These are phyloP conservation scores for Apeltes quadracus DNA, from an alignment of 2,113 vertebrate genomes.

Conservation along the genomic window DNA sequence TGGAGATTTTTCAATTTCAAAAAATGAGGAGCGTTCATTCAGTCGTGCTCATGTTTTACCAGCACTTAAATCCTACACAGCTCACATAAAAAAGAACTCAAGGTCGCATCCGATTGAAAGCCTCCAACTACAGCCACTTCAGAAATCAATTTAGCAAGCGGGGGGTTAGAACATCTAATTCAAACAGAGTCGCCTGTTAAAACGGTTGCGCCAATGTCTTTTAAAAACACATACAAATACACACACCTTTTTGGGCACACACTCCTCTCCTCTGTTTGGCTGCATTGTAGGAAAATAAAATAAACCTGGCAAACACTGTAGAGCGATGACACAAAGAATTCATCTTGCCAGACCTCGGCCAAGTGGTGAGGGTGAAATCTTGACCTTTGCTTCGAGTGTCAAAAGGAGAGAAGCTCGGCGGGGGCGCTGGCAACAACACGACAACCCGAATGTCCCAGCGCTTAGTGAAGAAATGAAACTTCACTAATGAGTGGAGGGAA, in stretches of 20 bases:
- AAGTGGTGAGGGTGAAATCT: conserved; percentile 75
- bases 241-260: conserved; percentile 42
- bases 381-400: conserved; percentile 71
- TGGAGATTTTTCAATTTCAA: conserved; percentile 84
- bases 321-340: conserved; percentile 73
- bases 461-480: no score
- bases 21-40: conserved; percentile 83
- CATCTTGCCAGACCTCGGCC: conserved; percentile 77
- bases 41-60: conserved; percentile 82
- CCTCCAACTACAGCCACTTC: conserved; percentile 80
- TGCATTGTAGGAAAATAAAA: conserved; percentile 77
- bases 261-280: conserved; percentile 67
- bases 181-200: conserved; percentile 82
- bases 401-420: conserved; percentile 38
- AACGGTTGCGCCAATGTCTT: conserved; percentile 74
- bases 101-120: conserved; percentile 82
- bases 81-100: conserved; percentile 83
- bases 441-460: conserved; percentile 59
- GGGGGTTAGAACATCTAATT: conserved; percentile 82
- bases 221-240: conserved; percentile 68
- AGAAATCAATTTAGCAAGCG: conserved; percentile 79
- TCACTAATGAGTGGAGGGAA: no score
- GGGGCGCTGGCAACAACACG: conserved; percentile 39
- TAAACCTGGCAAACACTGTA: conserved; percentile 61
- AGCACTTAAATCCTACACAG: conserved; percentile 86